phyloP scores from a whole-genome alignment of 1,140 invertebrate genomes.

The Trinorchestia longiramus region DNA sequence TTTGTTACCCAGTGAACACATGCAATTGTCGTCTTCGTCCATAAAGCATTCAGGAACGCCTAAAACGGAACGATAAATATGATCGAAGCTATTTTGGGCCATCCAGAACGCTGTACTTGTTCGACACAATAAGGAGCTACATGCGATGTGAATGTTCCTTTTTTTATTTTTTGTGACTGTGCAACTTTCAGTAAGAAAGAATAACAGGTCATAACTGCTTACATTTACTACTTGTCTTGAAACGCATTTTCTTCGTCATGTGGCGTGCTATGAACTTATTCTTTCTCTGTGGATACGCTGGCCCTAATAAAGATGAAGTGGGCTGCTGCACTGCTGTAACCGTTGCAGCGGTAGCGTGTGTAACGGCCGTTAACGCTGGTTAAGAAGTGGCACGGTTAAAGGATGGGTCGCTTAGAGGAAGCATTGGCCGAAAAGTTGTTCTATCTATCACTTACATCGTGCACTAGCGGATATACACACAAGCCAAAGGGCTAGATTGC shows the following conservation, averaged over 20 bases:
- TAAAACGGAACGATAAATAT: not conserved
- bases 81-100: not conserved
- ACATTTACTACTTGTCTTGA: not conserved
- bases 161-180: not conserved
- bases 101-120: not conserved
- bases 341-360: conserved; percentile 5
- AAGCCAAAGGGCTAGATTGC: not conserved
- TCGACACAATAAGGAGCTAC: not conserved
- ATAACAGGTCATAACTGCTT: not conserved
- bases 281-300: not conserved
- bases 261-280: not conserved
- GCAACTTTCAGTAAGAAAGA: not conserved
- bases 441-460: not conserved
- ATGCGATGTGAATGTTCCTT: not conserved
- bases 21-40: no score
- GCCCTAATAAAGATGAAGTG: not conserved
- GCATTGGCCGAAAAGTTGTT: not conserved
- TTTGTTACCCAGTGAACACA: no score
- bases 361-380: not conserved
- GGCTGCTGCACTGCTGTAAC: not conserved
- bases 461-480: not conserved
- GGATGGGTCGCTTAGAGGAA: not conserved
- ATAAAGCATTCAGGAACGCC: not conserved
- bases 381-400: not conserved
- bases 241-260: not conserved